phyloP scores from a whole-genome alignment of 2,888 invertebrate species.

The Spodoptera picta region DNA sequence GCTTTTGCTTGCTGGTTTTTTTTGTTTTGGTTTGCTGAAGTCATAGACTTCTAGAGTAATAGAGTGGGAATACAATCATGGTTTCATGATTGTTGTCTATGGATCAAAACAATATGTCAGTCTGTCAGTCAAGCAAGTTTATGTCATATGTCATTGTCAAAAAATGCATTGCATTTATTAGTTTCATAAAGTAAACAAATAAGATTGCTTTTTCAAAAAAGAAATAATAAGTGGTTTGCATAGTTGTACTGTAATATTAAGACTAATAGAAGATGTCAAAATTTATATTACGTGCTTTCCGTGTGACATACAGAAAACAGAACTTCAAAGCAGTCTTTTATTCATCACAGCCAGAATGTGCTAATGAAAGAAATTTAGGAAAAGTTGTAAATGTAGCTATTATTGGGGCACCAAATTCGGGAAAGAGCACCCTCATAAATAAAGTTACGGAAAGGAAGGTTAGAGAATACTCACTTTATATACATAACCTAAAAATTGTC shows the following conservation, averaged over 20 bases:
- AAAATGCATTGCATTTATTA: not conserved
- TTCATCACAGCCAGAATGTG: conserved; percentile 76
- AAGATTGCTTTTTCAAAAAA: not conserved
- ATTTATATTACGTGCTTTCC: conserved; percentile 49
- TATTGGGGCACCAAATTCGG: conserved; percentile 97
- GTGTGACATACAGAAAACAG: conserved; percentile 54
- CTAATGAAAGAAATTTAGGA: conserved; percentile 60
- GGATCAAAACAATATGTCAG: too few species aligned
- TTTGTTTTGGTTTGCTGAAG: too few species aligned
- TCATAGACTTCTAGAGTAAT: too few species aligned
- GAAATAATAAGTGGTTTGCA: conserved; percentile 8
- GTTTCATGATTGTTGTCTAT: too few species aligned
- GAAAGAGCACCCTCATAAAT: conserved; percentile 98
- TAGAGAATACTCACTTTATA: conserved; percentile 1
- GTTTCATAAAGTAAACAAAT: not conserved
- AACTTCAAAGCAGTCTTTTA: conserved; percentile 64
- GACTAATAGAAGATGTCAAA: conserved; percentile 55
- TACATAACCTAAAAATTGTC: conserved; percentile 33
- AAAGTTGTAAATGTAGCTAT: conserved; percentile 93
- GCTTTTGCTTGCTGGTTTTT: too few species aligned
- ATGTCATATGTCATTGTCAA: too few species aligned
- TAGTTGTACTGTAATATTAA: not conserved
- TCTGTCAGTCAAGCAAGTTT: too few species aligned
- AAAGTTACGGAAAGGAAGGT: conserved; percentile 94
- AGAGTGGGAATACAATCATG: too few species aligned